Percentiles rank a stretch among this genome's conserved stretches.
Conservation (phyloP, 1,140 invertebrate genomes). For the Aphidius gifuensis region DNA sequence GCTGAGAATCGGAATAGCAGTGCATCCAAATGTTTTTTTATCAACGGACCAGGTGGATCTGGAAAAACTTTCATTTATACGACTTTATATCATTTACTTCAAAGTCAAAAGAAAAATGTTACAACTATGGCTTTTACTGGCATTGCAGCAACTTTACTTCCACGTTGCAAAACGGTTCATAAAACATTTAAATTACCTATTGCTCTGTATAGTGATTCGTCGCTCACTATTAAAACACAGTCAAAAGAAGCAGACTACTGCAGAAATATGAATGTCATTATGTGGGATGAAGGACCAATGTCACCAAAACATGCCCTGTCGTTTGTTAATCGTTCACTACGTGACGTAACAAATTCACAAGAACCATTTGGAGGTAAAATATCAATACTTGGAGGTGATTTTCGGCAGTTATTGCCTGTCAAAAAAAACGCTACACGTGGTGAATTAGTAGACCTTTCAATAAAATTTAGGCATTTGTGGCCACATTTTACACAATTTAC, state of each 20-base stretch:
- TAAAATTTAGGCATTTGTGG: conserved; percentile 27
- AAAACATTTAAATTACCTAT: conserved; percentile 26
- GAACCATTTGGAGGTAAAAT: conserved; percentile 36
- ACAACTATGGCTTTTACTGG: conserved; percentile 14
- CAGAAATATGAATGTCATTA: conserved; percentile 29
- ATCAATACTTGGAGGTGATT: conserved; percentile 11
- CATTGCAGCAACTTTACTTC: conserved; percentile 8
- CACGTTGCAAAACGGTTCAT: conserved; percentile 14
- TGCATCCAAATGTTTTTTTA: background rate
- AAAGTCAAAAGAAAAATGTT: background rate
- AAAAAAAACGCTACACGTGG: conserved; percentile 18
- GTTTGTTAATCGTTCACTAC: conserved; percentile 28
- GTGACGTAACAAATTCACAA: conserved; percentile 27
- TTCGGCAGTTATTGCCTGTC: conserved; percentile 27
- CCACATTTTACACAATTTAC: background rate
- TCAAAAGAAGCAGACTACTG: conserved; percentile 22
- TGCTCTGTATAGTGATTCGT: conserved; percentile 24
- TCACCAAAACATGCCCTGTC: conserved; percentile 29
- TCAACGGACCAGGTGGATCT: background rate
- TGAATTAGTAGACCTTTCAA: conserved; percentile 23
- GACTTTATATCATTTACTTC: conserved; percentile 9
- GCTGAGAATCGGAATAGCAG: background rate
- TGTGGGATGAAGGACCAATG: conserved; percentile 31
- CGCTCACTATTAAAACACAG: conserved; percentile 38
- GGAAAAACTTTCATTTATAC: conserved; percentile 8